Evolutionary conservation across 2,888 invertebrate genomes (phyloP).

Genomic region (Hypena proboscidalis): DNA sequence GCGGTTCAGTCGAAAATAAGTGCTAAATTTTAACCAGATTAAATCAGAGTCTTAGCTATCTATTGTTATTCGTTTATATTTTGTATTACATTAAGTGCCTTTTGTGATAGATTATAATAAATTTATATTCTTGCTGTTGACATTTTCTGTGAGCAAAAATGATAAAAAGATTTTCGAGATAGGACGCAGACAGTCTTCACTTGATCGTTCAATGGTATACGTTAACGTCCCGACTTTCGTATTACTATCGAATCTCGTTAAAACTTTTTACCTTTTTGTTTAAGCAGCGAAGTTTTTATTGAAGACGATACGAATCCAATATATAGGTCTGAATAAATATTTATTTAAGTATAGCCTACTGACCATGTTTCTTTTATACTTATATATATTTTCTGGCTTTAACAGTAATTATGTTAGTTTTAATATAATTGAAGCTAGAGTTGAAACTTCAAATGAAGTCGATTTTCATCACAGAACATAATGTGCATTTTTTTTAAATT

Average conservation of each 20-base stretch:
- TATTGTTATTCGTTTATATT: background rate
- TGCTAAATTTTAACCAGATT: too few species aligned
- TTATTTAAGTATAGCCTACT: conserved; percentile 2
- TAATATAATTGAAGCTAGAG: too few species aligned
- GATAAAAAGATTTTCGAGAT: background rate
- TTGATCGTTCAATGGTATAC: conserved; percentile 8
- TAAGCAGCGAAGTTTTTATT: conserved; percentile 35
- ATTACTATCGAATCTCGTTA: conserved; percentile 37
- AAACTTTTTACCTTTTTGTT: conserved; percentile 39
- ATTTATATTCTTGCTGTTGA: background rate
- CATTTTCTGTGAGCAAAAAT: background rate
- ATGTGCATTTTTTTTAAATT: too few species aligned
- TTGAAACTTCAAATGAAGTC: too few species aligned
- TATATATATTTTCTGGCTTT: background rate
- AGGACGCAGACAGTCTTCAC: background rate
- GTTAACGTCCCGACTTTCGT: conserved; percentile 22
- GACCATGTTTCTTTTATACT: background rate
- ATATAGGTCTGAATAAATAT: conserved; percentile 16
- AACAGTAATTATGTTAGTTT: too few species aligned
- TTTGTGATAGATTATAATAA: background rate
- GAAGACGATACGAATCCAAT: conserved; percentile 17
- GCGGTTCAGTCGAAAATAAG: background rate
- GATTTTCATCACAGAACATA: too few species aligned
- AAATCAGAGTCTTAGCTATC: background rate
- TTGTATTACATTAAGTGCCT: background rate